Base-by-base conservation (phyloP, 2,888 invertebrate species). In the Acleris sparsana region DNA sequence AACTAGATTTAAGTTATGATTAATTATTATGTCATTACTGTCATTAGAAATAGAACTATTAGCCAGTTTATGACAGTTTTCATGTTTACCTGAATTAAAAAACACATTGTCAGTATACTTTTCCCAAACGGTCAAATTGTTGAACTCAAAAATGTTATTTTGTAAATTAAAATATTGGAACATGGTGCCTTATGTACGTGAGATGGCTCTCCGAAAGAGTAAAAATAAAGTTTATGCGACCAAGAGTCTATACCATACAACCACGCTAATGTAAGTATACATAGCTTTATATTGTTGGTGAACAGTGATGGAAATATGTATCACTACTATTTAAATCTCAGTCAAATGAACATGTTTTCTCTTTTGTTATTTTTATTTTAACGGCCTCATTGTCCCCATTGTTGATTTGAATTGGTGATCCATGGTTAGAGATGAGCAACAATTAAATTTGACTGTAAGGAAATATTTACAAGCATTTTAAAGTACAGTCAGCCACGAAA, bases 241-340 rank as follows among this genome's bases (percentile, higher is more conserved):
- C 46, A 46, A 6, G 46, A 46, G 46, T 49, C 48, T 18, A 16
- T 49, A 29, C 33, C 49, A 58, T 58, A 58, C 18, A 49, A 49
- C 11, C 46, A 58, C 13, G 49, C 29, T 33, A 49, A 58, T 58
- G 44, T 44, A 46, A 44, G n/a, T 55, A 55, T 16, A 55, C 20
- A 22, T 56, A 44, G 22, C 1, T 17, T n/a, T 51, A 51, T 56
- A 44, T 46, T 44, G 6, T 16, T n/a, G 6, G 7, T 43, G 13
- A 33, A 33, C 1, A 17, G 17, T 18, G 46, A 46, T 46, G 46
- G 17, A 39, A 39, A 17, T 5, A 16, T 46, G 17, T 46, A 46
- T 46, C 46, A n/a, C 46, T 17, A n/a, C 44, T 44, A 43, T 44
- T n/a, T n/a, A 2, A n/a, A 46, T 46, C 46, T 6, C 46, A 6